A percentile compares a stretch with the other conserved stretches of the same genome.
Evolutionary conservation across 2,113 vertebrate species (phyloP).

Genomic region (Bubo scandiacus): DNA sequence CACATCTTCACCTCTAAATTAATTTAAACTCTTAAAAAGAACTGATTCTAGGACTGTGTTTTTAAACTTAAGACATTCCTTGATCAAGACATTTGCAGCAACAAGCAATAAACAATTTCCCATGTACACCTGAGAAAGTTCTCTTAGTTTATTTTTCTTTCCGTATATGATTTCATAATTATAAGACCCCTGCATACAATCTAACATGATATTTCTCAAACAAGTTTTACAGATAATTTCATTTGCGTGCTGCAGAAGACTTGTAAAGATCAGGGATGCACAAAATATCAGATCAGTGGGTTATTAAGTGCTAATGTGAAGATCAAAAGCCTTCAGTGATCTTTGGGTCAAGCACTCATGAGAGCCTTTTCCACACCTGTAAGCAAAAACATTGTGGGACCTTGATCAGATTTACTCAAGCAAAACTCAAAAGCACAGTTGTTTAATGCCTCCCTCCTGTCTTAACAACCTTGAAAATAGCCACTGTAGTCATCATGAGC

Average conservation of each 20-base stretch:
- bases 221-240: not conserved
- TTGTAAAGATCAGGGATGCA: not conserved
- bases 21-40: not conserved
- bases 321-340: not conserved
- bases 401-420: not conserved
- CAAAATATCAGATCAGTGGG: not conserved
- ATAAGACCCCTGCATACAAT: not conserved
- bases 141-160: not conserved
- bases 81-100: not conserved
- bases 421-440: not conserved
- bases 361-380: not conserved
- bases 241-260: not conserved
- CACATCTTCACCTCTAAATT: not conserved
- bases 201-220: not conserved
- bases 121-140: not conserved
- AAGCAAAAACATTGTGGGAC: not conserved
- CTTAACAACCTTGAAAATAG: not conserved
- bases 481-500: not conserved
- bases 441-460: not conserved
- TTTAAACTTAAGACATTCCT: not conserved
- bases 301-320: not conserved
- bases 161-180: not conserved
- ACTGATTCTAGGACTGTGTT: not conserved
- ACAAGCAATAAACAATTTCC: not conserved
- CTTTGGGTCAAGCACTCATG: not conserved